phyloP scores from a whole-genome alignment of 2,888 invertebrate species.

The Ormyrus nitidulus region DNA sequence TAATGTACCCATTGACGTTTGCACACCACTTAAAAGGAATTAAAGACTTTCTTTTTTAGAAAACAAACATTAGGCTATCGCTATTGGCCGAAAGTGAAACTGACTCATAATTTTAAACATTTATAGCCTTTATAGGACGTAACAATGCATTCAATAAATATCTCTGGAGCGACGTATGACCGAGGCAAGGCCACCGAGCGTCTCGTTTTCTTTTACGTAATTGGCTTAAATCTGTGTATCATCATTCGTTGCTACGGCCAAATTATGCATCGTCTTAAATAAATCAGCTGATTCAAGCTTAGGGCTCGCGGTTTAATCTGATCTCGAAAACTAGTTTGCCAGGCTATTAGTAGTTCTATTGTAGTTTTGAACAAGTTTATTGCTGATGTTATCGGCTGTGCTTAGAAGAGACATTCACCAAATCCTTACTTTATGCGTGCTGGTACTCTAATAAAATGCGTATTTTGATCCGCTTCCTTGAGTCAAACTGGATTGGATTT shows the following conservation, averaged over 20 bases:
- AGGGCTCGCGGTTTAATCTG: background rate
- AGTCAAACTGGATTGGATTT: background rate
- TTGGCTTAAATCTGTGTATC: constrained; percentile 33
- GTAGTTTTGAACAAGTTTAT: constrained; percentile 25
- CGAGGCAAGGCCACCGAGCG: constrained; percentile 64
- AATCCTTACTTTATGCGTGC: background rate
- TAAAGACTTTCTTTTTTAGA: background rate
- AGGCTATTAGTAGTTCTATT: constrained; percentile 21
- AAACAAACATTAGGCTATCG: background rate
- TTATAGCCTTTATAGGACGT: too few relatives aligned
- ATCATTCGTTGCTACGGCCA: constrained; percentile 8
- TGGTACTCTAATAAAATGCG: too few relatives aligned
- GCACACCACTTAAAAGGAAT: too few relatives aligned
- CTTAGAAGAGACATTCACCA: constrained; percentile 18
- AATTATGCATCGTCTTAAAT: constrained; percentile 19
- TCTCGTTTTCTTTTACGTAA: constrained; percentile 61
- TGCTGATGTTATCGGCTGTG: constrained; percentile 12
- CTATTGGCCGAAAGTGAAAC: background rate
- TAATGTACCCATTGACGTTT: too few relatives aligned
- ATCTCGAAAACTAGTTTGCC: constrained; percentile 19
- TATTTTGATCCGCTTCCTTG: too few relatives aligned
- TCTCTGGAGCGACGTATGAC: constrained; percentile 52
- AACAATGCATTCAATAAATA: constrained; percentile 8
- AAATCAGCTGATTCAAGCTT: background rate
- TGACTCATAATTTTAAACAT: too few relatives aligned